Percentiles rank a stretch among this genome's conserved stretches.
Evolutionary conservation across 1,140 invertebrate genomes (phyloP).

Genomic region (Saxidomus purpurata): DNA sequence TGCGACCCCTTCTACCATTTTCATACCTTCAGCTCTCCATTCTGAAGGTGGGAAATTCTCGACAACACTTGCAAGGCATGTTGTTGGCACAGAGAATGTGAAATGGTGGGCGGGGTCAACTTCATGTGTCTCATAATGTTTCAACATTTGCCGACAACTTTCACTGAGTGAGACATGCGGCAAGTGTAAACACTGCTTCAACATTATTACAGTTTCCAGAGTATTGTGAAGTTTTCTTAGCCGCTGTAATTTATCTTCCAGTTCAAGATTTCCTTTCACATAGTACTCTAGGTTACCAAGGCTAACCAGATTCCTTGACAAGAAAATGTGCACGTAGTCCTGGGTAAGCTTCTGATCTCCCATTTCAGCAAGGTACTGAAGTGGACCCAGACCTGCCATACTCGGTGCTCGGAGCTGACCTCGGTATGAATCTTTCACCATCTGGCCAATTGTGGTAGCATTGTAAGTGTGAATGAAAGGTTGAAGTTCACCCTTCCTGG

Average conservation of each 20-base stretch:
- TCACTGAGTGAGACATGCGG: constrained; percentile 66
- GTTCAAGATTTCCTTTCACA: constrained; percentile 50
- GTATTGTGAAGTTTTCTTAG: constrained; percentile 76
- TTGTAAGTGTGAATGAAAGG: constrained; percentile 79
- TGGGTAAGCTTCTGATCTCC: constrained; percentile 78
- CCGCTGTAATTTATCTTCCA: constrained; percentile 65
- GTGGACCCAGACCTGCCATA: constrained; percentile 72
- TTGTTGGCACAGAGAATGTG: constrained; percentile 73
- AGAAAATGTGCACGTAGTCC: constrained; percentile 76
- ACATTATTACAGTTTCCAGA: constrained; percentile 77
- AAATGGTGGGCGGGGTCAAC: constrained; percentile 71
- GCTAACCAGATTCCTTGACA: constrained; percentile 74
- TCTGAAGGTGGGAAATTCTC: constrained; percentile 68
- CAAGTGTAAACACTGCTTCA: constrained; percentile 75
- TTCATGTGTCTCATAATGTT: constrained; percentile 71
- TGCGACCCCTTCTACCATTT: constrained; percentile 47
- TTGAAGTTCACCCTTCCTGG: constrained; percentile 76
- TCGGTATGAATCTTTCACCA: constrained; percentile 76
- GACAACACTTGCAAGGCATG: constrained; percentile 64
- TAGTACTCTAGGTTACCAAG: constrained; percentile 69
- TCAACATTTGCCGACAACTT: constrained; percentile 72
- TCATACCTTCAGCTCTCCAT: constrained; percentile 69
- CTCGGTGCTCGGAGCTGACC: constrained; percentile 72
- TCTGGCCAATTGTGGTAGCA: constrained; percentile 77
- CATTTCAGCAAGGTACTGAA: constrained; percentile 79